Percentiles rank a stretch among this genome's conserved stretches.
Evolutionary conservation across 2,113 vertebrate species (phyloP).

Genomic region (Tragulus kanchil): DNA sequence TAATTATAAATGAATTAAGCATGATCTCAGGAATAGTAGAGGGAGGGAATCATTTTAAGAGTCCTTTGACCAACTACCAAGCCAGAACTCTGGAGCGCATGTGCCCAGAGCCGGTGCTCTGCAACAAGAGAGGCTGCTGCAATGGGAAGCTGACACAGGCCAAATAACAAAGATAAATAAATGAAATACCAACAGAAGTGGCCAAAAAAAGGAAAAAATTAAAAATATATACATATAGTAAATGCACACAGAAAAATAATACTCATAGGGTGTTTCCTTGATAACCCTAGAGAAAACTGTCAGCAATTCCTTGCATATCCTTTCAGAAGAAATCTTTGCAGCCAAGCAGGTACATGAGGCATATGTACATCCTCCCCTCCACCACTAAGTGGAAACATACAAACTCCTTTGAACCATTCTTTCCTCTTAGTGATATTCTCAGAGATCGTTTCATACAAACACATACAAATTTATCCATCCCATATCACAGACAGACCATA

Average conservation of each 20-base stretch:
- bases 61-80: neutral
- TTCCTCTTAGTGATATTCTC: neutral
- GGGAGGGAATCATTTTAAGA: constrained; percentile 24
- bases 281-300: neutral
- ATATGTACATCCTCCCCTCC: neutral
- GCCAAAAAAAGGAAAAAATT: no score
- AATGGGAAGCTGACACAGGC: no score
- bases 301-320: neutral
- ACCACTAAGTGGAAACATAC: neutral
- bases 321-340: constrained; percentile 21
- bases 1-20: constrained; percentile 44
- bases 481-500: neutral
- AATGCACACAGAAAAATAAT: neutral
- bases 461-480: neutral
- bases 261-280: neutral
- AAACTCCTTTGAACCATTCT: neutral
- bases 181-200: no score
- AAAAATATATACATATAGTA: neutral
- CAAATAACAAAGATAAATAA: no score
- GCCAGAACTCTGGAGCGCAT: no score
- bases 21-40: constrained; percentile 31
- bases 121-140: no score
- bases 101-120: no score
- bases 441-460: neutral
- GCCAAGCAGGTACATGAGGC: neutral